Evolutionary conservation across 2,888 invertebrate genomes (phyloP).

Genomic region (Tinea semifulvella): DNA sequence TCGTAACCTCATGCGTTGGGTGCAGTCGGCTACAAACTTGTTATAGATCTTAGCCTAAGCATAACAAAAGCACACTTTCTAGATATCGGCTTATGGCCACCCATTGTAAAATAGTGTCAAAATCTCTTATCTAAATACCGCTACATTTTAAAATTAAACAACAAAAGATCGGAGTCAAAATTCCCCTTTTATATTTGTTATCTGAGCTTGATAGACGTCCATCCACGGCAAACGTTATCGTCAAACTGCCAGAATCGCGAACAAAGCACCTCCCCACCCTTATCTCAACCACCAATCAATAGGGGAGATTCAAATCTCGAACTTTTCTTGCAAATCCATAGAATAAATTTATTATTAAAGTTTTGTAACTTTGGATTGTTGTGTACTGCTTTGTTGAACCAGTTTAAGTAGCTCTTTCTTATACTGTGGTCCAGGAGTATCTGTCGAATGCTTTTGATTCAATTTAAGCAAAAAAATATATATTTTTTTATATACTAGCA

Average conservation of each 20-base stretch:
- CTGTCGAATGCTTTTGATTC: no score
- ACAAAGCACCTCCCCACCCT: background rate
- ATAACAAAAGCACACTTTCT: no score
- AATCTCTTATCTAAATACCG: background rate
- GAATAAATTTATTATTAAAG: background rate
- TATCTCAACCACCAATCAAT: constrained; percentile 3
- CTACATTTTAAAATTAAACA: constrained; percentile 6
- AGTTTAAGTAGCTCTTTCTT: no score
- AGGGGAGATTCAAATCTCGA: constrained; percentile 2
- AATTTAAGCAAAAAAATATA: no score
- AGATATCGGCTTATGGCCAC: no score
- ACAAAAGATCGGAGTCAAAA: constrained; percentile 7
- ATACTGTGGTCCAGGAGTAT: background rate
- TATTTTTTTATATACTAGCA: no score
- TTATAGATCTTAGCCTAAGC: no score
- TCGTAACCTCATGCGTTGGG: no score
- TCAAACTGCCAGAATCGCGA: background rate
- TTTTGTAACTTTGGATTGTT: background rate
- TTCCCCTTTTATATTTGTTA: constrained; percentile 1
- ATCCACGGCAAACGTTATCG: background rate
- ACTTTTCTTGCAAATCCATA: background rate
- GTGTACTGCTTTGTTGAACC: background rate
- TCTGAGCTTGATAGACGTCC: constrained; percentile 2
- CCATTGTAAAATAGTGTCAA: no score
- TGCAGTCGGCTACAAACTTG: no score